Base-by-base conservation (phyloP, 2,113 vertebrate genomes). In the Corvus hawaiiensis region DNA sequence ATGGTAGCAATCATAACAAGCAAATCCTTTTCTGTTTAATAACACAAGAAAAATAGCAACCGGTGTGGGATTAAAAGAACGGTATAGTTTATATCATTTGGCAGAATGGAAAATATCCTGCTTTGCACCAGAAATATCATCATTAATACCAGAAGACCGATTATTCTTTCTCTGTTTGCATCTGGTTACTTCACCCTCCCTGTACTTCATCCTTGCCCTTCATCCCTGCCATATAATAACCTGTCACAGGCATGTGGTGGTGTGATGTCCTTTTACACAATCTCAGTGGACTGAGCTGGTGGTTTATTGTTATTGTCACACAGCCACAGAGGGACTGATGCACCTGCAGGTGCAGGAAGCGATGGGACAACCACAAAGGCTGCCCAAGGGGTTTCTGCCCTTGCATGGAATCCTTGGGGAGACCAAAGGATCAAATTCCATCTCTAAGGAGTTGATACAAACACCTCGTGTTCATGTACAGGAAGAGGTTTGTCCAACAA, bases 401-500 rank as follows among this genome's bases (percentile, higher is more conserved):
- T 37, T 28, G 16, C 0, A 1, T 32, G 32, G 37, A 11, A 43
- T 27, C 69, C 37, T 7, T 35, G 68, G 43, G 46, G 28, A 54
- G 55, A 61, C 10, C 23, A 10, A 37, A 46, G 33, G 44, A 51
- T 74, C 17, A 23, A 17, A 48, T 81, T 46, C 49, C 44, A 49
- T 52, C 28, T 78, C 21, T 17, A 10, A 27, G 46, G 37, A 58
- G 11, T 2, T 52, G 43, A 24, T 62, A 39, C 23, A 33, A 23
- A 32, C 28, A 66, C 55, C 13, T 43, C 0, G 0, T 22, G 4
- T 41, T 77, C 55, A 28, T 0, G 1, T 33, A 21, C 0, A 1
- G 81, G 48, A 24, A 35, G 51, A 62, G 24, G 35, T 63, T 71
- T 84, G 30, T 59, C 52, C 32, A 30, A 49, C 33, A 80, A 72